Base-by-base conservation (phyloP, 2,113 vertebrate genomes). In the Gallinago jamesoni region DNA sequence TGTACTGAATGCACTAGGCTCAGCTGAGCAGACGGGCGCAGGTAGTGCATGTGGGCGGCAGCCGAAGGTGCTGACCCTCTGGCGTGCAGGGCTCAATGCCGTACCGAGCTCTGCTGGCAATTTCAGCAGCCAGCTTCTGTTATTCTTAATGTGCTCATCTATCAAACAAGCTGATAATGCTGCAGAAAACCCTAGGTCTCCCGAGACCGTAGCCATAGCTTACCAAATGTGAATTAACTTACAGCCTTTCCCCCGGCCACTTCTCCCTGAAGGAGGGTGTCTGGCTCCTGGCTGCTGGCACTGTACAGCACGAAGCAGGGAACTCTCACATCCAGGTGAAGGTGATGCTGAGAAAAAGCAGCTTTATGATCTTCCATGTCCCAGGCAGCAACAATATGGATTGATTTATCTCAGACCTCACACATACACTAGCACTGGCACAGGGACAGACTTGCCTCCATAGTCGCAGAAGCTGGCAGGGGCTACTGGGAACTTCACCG, bases 11-110 rank as follows among this genome's bases (percentile, higher is more conserved):
- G 7, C 5, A 0, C 7, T 0, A 9, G 50, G 80, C 39, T 78
- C 5, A 37, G 60, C 50, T 1, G 14, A 68, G 73, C 59, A 15
- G 12, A 2, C 0, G 39, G 90, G 69, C 73, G 7, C 55, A 25
- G 50, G 56, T 4, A 68, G 93, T 0, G 3, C 22, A 6, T 0
- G 2, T 0, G 1, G 73, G 78, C 70, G 1, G 57, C 0, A 41
- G 30, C 57, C 1, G 6, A 8, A 28, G 86, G 24, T n/a, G 75
- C 81, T 35, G 64, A n/a, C 27, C 47, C 60, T 27, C 22, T 25
- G 1, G 64, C 2, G 1, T 2, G 6, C 10, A 14, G 8, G 24
- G 59, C 80, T 27, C 30, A 0, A 64, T 2, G 23, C 67, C 4
- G 1, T 7, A 3, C 78, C 16, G 14, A 50, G 52, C 23, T 59